Evolutionary conservation across 2,888 invertebrate genomes (phyloP).

Genomic region (Protodeltote pygarga): DNA sequence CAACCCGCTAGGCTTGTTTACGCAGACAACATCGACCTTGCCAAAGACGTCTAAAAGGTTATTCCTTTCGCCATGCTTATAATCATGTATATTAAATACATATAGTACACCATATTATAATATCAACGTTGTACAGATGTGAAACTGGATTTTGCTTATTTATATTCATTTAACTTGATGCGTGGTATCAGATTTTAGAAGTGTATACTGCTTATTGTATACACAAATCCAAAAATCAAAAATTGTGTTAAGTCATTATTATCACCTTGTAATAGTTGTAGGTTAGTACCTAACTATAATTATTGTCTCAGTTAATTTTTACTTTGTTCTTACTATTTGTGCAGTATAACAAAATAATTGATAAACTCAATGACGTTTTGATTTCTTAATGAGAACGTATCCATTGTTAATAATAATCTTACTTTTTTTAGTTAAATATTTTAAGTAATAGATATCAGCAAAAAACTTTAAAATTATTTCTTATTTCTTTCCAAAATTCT

Average conservation of each 20-base stretch:
- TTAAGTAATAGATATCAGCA: not conserved
- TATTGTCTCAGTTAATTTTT: constrained; percentile 12
- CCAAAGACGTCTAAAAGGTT: constrained; percentile 71
- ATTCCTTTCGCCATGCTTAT: constrained; percentile 67
- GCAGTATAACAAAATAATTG: constrained; percentile 10
- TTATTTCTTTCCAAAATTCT: no score
- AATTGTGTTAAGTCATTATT: not conserved
- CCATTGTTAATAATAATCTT: not conserved
- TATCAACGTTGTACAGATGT: constrained; percentile 16
- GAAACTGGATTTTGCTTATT: not conserved
- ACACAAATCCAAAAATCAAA: not conserved
- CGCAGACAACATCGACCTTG: constrained; percentile 69
- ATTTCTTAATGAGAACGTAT: constrained; percentile 10
- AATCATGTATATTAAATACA: constrained; percentile 15
- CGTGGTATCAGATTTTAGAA: no score
- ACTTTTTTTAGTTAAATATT: not conserved
- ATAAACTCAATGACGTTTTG: constrained; percentile 11
- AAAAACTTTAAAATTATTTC: no score
- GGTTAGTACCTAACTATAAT: no score
- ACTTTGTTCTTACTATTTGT: constrained; percentile 20
- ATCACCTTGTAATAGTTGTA: constrained; percentile 1
- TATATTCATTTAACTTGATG: no score
- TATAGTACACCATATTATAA: constrained; percentile 23
- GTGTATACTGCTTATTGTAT: no score
- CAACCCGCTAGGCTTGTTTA: constrained; percentile 56